Conservation (phyloP, 2,113 vertebrate genomes). For the Lethenteron reissneri region DNA sequence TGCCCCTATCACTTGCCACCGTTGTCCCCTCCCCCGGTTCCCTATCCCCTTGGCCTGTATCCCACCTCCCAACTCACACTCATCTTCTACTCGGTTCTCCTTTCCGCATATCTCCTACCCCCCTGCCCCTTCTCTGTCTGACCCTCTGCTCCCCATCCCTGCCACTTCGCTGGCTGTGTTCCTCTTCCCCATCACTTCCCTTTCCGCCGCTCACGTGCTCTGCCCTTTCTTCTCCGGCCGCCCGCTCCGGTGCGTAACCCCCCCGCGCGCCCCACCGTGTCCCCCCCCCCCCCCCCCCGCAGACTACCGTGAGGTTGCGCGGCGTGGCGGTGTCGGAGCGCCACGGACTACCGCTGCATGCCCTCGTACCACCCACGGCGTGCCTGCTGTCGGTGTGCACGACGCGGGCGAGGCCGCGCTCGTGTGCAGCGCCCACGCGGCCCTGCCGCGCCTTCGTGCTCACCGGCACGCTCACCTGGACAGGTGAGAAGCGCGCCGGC, state of each 20-base stretch:
- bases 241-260: too few species aligned
- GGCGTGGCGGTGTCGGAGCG: constrained; percentile 29
- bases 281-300: background rate
- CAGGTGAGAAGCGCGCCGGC: constrained; percentile 28
- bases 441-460: constrained; percentile 44
- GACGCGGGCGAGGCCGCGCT: constrained; percentile 30
- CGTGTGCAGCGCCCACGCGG: constrained; percentile 36
- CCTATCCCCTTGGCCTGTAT: too few species aligned
- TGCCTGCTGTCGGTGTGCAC: constrained; percentile 49
- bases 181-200: background rate
- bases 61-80: too few species aligned
- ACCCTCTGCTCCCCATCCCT: background rate
- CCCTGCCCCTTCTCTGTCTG: background rate
- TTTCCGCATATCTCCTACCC: too few species aligned
- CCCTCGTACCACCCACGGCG: constrained; percentile 47
- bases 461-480: constrained; percentile 39
- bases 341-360: constrained; percentile 50
- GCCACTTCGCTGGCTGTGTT: background rate
- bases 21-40: too few species aligned
- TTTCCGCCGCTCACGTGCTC: background rate
- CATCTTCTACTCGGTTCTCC: too few species aligned
- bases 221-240: background rate
- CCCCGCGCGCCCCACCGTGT: too few species aligned
- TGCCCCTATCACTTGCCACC: too few species aligned
- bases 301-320: constrained; percentile 40